Conservation (phyloP, 2,113 vertebrate species). For the Dicentrarchus labrax region DNA sequence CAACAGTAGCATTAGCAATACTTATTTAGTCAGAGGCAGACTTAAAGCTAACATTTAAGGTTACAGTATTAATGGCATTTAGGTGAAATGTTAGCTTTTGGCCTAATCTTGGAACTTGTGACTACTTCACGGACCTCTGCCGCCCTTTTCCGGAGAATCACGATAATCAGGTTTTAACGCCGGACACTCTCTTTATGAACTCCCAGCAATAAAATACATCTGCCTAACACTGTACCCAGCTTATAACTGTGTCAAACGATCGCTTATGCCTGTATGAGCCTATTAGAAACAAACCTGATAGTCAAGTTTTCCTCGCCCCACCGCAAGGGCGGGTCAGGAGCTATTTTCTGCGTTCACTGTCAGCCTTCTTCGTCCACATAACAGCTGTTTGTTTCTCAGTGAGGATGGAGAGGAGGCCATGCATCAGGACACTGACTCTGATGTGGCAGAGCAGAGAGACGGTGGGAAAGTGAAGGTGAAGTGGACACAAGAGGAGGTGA, state of each 20-base stretch:
- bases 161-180: neutral
- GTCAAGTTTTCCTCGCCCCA: neutral
- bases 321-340: neutral
- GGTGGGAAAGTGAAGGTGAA: constrained; percentile 92
- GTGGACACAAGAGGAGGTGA: constrained; percentile 95
- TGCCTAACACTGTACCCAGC: accelerated
- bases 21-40: accelerated
- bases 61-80: accelerated
- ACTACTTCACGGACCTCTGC: constrained; percentile 26
- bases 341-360: neutral
- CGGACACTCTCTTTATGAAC: neutral
- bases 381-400: constrained; percentile 73
- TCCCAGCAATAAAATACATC: neutral
- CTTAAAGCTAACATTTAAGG: neutral
- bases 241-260: neutral
- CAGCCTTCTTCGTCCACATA: neutral
- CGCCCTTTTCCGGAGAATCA: constrained; percentile 61
- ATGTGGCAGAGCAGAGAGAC: constrained; percentile 91
- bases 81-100: accelerated
- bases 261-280: accelerated
- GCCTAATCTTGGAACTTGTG: neutral
- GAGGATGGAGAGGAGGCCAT: constrained; percentile 93
- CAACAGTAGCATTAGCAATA: neutral
- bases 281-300: constrained; percentile 9
- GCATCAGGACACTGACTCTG: constrained; percentile 91